Evolutionary conservation across 1,140 invertebrate species (phyloP).

Genomic region (Thalassaphorura encarpata): DNA sequence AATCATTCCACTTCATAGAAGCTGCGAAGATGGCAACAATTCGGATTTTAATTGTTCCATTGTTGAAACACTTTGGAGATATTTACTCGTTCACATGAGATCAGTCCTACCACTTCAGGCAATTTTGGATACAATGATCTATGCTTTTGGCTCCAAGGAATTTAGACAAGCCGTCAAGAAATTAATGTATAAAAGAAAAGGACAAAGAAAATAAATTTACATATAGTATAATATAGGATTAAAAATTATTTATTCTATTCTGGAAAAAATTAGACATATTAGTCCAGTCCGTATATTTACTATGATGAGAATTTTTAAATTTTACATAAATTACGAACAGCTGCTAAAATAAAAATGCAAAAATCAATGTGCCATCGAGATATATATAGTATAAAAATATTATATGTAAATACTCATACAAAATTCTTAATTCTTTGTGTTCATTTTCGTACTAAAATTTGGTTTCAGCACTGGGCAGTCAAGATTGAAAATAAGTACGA

Average conservation of each 20-base stretch:
- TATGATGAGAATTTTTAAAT: neutral
- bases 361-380: no score
- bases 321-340: neutral
- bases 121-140: conserved; percentile 31
- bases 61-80: conserved; percentile 26
- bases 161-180: conserved; percentile 26
- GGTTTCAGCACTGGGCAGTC: no score
- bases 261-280: neutral
- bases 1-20: conserved; percentile 31
- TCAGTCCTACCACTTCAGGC: conserved; percentile 32
- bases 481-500: no score
- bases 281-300: neutral
- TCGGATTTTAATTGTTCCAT: conserved; percentile 24
- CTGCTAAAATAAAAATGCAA: no score
- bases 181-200: neutral
- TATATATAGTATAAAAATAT: no score
- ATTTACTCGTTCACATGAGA: conserved; percentile 29
- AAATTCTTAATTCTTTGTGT: no score
- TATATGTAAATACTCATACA: no score
- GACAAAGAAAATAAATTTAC: neutral
- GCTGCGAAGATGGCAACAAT: conserved; percentile 11
- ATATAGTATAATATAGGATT: neutral
- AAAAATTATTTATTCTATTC: neutral
- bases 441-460: no score
- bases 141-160: conserved; percentile 31